phyloP scores from a whole-genome alignment of 2,113 vertebrate genomes.

The Proteles cristata region DNA sequence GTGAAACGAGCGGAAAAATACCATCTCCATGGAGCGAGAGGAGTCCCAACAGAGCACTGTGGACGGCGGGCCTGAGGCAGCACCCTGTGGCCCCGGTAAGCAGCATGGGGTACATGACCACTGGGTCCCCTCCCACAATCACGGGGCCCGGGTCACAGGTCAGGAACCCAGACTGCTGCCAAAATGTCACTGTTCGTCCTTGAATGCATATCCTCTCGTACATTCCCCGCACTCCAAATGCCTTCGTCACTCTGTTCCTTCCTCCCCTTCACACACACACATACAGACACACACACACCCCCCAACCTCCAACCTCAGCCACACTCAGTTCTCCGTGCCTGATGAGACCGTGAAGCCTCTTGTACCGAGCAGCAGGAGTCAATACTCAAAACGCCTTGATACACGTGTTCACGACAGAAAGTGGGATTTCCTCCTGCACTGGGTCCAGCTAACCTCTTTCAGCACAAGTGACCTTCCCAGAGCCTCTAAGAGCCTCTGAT shows the following conservation, averaged over 20 bases:
- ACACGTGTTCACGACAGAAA: too few relatives aligned
- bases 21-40: accelerated
- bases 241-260: accelerated
- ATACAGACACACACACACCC: accelerated
- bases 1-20: accelerated
- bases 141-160: neutral
- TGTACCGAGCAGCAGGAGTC: neutral
- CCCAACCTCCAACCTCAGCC: accelerated
- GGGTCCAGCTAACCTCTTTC: accelerated
- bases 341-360: accelerated
- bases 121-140: neutral
- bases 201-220: accelerated
- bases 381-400: accelerated
- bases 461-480: accelerated
- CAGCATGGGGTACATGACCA: neutral
- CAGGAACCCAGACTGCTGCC: neutral
- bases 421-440: neutral
- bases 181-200: neutral
- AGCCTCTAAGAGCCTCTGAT: accelerated
- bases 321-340: accelerated
- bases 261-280: accelerated
- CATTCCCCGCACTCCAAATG: neutral
- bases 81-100: neutral
- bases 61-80: accelerated
- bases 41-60: neutral